Conservation (phyloP, 1,140 invertebrate genomes). For the Pseudomyrmex flavicornis region DNA sequence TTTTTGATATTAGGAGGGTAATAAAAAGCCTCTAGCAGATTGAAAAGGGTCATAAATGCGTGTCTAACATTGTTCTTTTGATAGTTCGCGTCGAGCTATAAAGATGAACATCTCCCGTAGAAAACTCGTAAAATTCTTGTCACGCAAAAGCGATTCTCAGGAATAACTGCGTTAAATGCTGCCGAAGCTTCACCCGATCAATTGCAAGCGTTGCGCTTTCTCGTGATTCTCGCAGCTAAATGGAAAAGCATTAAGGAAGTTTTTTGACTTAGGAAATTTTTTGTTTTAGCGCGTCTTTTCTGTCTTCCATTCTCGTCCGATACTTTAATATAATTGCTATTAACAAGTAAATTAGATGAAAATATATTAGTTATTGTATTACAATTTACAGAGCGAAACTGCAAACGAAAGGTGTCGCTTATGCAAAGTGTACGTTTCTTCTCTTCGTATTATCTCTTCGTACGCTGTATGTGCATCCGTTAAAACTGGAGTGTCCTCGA, state of each 20-base stretch:
- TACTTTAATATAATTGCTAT: not conserved
- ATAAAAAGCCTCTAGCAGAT: constrained; percentile 10
- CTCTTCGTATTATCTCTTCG: not conserved
- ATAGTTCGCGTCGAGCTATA: constrained; percentile 7
- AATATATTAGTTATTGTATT: too few relatives aligned
- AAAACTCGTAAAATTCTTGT: constrained; percentile 40
- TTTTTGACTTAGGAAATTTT: too few relatives aligned
- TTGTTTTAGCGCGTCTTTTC: too few relatives aligned
- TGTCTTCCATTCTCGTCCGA: not conserved
- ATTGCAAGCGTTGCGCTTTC: constrained; percentile 43
- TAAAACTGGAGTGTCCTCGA: constrained; percentile 15
- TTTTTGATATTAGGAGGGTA: not conserved
- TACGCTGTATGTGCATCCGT: not conserved
- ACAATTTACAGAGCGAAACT: too few relatives aligned
- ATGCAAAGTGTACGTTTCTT: too few relatives aligned
- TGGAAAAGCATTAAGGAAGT: not conserved
- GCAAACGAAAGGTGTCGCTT: too few relatives aligned
- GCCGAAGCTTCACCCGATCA: constrained; percentile 41
- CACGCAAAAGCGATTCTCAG: constrained; percentile 35
- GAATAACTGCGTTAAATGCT: constrained; percentile 40
- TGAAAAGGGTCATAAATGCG: constrained; percentile 1
- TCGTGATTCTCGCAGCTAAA: not conserved
- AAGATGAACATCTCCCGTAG: constrained; percentile 20
- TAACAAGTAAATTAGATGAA: too few relatives aligned
- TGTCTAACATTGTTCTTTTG: constrained; percentile 17